Evolutionary conservation across 2,797 vertebrate genomes (phyloP), one percentile per base, ranked within the genome.

Genomic region (Malurus splendens): DNA sequence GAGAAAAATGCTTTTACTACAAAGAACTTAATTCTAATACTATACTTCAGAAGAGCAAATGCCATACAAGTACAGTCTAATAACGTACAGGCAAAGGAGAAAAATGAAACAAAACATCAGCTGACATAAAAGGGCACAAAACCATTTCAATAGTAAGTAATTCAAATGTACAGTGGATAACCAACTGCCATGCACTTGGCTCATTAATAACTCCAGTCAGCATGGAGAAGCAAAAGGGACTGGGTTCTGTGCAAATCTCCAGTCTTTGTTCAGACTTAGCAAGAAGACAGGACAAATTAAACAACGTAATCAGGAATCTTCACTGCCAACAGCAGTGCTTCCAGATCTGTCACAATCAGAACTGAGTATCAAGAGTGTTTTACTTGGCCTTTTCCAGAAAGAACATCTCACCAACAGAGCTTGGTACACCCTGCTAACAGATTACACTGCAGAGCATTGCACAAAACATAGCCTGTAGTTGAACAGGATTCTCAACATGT

Each of bases 1-100:
- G 32, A 88, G 41, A 90, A 56, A 90, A 89, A 89, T 27, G 20
- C n/a, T 87, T 92, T 85, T 62, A 82, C 62, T 81, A 52, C 51
- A 89, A 41, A 89, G 22, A 92, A 81, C 27, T 59, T 85, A 24
- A 65, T 84, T 85, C 89, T 65, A 77, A 85, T 61, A n/a, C 17
- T 65, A 50, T 59, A 59, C n/a, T 80, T 91, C 74, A 80, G 55
- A 91, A 82, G 4, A 84, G 32, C 62, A 85, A 90, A 91, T 42
- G 12, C 30, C 64, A 79, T 41, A 48, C 48, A 89, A 80, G n/a
- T 18, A 62, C 2, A 73, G 38, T 60, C 73, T 78, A 83, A 87
- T 62, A 38, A 42, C 8, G 1, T 8, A 22, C 2, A 72, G 36
- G 24, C 86, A 78, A 90, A 89, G 42, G 67, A 87, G 18, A 60